Percentiles rank a stretch among this genome's conserved stretches.
Evolutionary conservation across 2,888 invertebrate genomes (phyloP).

Genomic region (Eilema caniola): DNA sequence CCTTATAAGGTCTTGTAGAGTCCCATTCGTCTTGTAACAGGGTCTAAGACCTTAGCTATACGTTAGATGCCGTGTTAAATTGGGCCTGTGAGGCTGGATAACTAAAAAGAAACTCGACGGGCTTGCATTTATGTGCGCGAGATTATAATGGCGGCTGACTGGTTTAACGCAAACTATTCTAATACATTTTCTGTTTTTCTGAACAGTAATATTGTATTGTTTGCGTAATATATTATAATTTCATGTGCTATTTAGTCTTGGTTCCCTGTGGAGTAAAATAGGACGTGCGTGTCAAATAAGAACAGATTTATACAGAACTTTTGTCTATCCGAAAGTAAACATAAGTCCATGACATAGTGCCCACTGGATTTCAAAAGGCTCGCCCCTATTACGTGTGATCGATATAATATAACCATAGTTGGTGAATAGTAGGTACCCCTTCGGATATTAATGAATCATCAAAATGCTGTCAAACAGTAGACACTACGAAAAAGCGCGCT

Average conservation of each 20-base stretch:
- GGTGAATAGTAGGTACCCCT: too few relatives aligned
- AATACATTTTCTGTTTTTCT: constrained; percentile 22
- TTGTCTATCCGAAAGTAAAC: too few relatives aligned
- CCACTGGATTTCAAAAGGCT: too few relatives aligned
- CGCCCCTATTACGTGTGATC: too few relatives aligned
- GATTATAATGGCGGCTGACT: constrained; percentile 28
- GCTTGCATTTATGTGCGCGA: constrained; percentile 31
- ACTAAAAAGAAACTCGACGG: constrained; percentile 51
- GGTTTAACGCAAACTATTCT: constrained; percentile 26
- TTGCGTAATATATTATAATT: background rate
- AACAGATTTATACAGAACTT: too few relatives aligned
- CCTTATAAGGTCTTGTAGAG: constrained; percentile 73
- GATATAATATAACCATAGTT: too few relatives aligned
- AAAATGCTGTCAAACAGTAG: too few relatives aligned
- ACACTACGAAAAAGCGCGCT: too few relatives aligned
- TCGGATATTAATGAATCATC: too few relatives aligned
- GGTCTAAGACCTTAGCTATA: constrained; percentile 66
- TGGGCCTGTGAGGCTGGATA: constrained; percentile 59
- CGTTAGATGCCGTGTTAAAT: constrained; percentile 73
- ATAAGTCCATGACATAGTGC: too few relatives aligned
- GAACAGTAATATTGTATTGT: background rate
- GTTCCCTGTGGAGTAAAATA: too few relatives aligned
- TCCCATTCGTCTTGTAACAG: constrained; percentile 69
- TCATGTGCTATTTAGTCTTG: background rate
- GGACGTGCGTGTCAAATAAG: too few relatives aligned